Conservation (phyloP, 2,797 vertebrate genomes). For the Gadopsis bispinosus region DNA sequence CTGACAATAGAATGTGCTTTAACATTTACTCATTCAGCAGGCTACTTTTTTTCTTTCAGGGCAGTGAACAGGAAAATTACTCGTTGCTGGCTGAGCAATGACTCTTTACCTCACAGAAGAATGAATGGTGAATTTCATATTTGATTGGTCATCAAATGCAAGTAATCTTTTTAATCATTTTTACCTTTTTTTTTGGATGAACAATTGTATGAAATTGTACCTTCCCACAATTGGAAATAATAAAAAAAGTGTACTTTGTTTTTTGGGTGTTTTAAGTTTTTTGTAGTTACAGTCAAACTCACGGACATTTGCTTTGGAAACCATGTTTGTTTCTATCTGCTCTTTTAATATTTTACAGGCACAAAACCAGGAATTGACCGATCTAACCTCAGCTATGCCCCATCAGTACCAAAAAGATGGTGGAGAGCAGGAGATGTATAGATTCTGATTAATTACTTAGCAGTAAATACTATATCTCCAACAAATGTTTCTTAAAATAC, state of each 20-base stretch:
- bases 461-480: conserved; percentile 26
- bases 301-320: neutral
- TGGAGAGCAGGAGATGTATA: neutral
- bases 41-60: neutral
- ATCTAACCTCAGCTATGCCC: neutral
- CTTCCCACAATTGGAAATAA: neutral
- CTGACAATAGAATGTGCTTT: too few relatives aligned
- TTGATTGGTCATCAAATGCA: too few relatives aligned
- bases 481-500: conserved; percentile 22
- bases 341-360: conserved; percentile 4
- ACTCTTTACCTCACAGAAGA: too few relatives aligned
- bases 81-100: neutral
- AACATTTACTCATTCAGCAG: too few relatives aligned
- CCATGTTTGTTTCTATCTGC: neutral
- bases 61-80: neutral
- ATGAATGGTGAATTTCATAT: too few relatives aligned
- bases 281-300: neutral
- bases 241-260: neutral
- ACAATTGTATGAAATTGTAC: neutral
- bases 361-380: conserved; percentile 7
- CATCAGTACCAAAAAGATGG: neutral
- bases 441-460: conserved; percentile 13
- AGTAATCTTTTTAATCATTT: neutral
- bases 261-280: neutral
- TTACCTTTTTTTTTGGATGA: neutral